Evolutionary conservation across 2,797 vertebrate species (phyloP), one percentile per base, ranked within the genome.

Genomic region (Gambusia yucatana): DNA sequence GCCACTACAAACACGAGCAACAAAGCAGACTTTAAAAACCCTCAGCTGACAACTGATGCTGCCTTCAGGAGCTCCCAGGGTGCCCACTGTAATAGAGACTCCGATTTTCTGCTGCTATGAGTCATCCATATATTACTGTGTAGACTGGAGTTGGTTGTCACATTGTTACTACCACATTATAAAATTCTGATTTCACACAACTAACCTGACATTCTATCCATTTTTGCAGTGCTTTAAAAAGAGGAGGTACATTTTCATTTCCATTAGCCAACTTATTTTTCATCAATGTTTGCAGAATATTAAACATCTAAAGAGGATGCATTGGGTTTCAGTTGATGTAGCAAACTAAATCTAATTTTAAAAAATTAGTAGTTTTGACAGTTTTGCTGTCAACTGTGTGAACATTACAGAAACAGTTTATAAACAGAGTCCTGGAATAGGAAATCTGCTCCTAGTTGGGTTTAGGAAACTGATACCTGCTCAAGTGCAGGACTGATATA

Each of bases 21-120:
- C 74, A 10, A 76, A 78, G 75, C 77, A 80, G 85, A 92, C 91
- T 87, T 91, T 79, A 91, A 82, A 93, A 82, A 84, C 76, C 85
- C 92, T 83, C 82, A 81, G 72, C 81, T 76, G 63, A 73, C 69
- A 74, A 63, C 48, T 52, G 47, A 77, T 80, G 74, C 85, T 86
- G 88, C 83, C 73, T 88, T 92, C 84, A 84, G 0, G 48, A 50
- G 41, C 73, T 76, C 57, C 52, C 59, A 3, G 33, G 72, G 43
- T 11, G 67, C 36, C 79, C n/a, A 8, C 11, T 44, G 13, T 48
- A 16, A 65, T 73, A 79, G 80, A 63, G 16, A 39, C 61, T 67
- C 36, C 2, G 17, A 67, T 67, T 41, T 25, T 69, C 13, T 39
- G 61, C 8, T 14, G 10, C 39, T 41, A 7, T 41, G 36, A 39